phyloP scores from a whole-genome alignment of 1,140 invertebrate genomes.

The Homalodisca vitripennis region DNA sequence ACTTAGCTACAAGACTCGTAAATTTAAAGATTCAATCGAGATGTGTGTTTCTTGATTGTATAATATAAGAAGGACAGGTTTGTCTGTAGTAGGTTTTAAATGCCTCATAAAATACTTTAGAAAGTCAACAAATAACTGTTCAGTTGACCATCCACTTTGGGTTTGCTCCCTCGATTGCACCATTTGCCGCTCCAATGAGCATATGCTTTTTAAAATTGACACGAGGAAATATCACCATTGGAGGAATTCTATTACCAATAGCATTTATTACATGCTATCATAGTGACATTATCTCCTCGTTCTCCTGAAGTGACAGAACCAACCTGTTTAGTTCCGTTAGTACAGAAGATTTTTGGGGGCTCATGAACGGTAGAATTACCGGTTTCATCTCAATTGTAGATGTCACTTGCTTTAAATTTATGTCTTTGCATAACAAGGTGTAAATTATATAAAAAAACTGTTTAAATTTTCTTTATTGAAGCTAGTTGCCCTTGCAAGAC shows the following conservation, averaged over 20 bases:
- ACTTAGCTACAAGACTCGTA: too few species aligned
- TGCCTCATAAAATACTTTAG: slow-evolving; percentile 41
- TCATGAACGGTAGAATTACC: slow-evolving; percentile 42
- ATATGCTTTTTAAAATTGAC: slow-evolving; percentile 41
- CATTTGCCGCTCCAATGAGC: slow-evolving; percentile 42
- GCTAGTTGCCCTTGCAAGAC: slow-evolving; percentile 43
- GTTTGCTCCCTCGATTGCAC: slow-evolving; percentile 29
- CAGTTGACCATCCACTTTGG: slow-evolving; percentile 31
- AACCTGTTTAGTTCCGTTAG: slow-evolving; percentile 41
- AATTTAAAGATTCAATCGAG: slow-evolving; percentile 39
- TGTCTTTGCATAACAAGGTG: slow-evolving; percentile 26
- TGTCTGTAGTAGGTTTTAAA: slow-evolving; percentile 38
- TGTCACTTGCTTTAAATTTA: slow-evolving; percentile 18
- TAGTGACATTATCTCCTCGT: slow-evolving; percentile 41
- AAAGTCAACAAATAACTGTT: slow-evolving; percentile 13
- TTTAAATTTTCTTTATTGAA: slow-evolving; percentile 42
- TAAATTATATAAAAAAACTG: slow-evolving; percentile 39
- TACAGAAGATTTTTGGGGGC: slow-evolving; percentile 42
- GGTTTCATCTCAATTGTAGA: slow-evolving; percentile 44
- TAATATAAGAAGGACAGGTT: slow-evolving; percentile 46
- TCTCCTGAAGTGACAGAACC: slow-evolving; percentile 41
- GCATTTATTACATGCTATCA: slow-evolving; percentile 40
- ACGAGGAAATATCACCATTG: slow-evolving; percentile 44
- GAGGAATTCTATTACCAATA: slow-evolving; percentile 42
- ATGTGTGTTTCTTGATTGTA: slow-evolving; percentile 48